These are phyloP conservation scores for Lophotis ruficrista DNA, from an alignment of 2,113 vertebrate genomes.

Conservation along the genomic window DNA sequence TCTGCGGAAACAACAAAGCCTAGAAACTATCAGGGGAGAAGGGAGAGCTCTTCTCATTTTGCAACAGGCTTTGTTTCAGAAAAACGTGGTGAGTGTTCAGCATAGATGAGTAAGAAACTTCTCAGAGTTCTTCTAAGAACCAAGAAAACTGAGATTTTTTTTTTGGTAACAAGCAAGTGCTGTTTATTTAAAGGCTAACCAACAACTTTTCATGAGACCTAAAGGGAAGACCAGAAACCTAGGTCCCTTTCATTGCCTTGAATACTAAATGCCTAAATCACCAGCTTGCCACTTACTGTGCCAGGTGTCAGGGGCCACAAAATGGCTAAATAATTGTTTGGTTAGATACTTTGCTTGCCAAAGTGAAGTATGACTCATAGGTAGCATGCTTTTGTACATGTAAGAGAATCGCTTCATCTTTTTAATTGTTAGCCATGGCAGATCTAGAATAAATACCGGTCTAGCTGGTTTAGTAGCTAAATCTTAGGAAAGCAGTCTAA, in stretches of 20 bases:
- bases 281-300: neutral
- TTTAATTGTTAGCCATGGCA: neutral
- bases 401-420: neutral
- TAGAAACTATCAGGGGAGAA: neutral
- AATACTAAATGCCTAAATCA: neutral
- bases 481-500: neutral
- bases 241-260: neutral
- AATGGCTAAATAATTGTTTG: neutral
- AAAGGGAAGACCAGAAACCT: neutral
- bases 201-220: neutral
- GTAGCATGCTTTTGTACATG: neutral
- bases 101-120: neutral
- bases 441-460: neutral
- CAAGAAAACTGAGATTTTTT: neutral
- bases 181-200: neutral
- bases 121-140: neutral
- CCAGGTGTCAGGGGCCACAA: neutral
- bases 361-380: neutral
- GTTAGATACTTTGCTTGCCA: neutral
- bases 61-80: neutral
- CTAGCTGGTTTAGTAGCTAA: neutral
- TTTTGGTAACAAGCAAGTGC: neutral
- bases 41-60: neutral
- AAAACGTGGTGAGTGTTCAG: neutral
- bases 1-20: neutral